These are phyloP conservation scores for Odontamblyopus rebecca DNA, from an alignment of 2,797 vertebrate species.

Conservation along the genomic window DNA sequence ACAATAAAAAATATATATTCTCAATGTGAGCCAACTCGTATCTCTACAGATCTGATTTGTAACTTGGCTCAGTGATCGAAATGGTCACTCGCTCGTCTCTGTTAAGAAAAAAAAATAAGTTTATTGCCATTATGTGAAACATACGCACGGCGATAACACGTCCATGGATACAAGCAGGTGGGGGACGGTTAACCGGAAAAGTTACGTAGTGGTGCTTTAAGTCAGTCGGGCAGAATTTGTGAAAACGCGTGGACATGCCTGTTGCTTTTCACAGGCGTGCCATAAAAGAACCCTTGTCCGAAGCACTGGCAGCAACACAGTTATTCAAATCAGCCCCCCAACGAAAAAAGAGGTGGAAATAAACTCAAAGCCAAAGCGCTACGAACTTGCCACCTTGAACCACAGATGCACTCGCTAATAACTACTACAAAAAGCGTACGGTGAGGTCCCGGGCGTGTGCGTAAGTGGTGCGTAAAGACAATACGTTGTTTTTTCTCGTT, in stretches of 20 bases:
- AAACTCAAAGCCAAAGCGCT: background rate
- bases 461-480: constrained; percentile 45
- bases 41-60: too few relatives aligned
- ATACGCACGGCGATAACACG: too few relatives aligned
- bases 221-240: background rate
- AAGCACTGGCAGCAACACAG: constrained; percentile 8
- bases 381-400: constrained; percentile 21
- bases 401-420: background rate
- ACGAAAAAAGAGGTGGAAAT: constrained; percentile 13
- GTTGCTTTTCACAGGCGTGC: constrained; percentile 53
- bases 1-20: too few relatives aligned
- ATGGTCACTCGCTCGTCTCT: too few relatives aligned
- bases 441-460: background rate
- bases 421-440: constrained; percentile 15
- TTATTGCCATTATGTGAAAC: too few relatives aligned
- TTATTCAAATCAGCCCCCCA: constrained; percentile 6
- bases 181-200: too few relatives aligned
- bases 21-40: too few relatives aligned
- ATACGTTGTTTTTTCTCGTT: background rate
- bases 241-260: constrained; percentile 36
- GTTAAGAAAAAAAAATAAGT: too few relatives aligned
- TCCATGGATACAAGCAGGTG: too few relatives aligned
- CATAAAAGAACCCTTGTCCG: constrained; percentile 4
- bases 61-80: too few relatives aligned
- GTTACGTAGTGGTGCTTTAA: too few relatives aligned